Conservation (phyloP, 2,113 vertebrate genomes). For the Gallinago jamesoni region DNA sequence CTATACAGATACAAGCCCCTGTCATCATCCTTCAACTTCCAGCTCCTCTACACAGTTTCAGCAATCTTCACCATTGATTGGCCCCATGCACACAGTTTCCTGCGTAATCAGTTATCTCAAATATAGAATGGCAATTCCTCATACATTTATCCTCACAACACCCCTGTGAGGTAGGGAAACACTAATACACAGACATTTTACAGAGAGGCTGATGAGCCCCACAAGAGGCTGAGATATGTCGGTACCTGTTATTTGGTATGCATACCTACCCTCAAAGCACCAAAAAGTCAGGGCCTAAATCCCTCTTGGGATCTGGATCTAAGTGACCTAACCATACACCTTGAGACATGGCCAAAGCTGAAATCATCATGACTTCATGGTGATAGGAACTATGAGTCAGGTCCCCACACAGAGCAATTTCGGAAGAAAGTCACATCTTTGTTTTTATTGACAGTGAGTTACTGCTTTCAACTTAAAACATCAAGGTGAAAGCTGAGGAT, state of each 20-base stretch:
- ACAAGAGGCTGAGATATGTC: neutral
- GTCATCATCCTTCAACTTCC: neutral
- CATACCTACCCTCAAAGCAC: neutral
- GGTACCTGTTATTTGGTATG: neutral
- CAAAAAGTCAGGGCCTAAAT: neutral
- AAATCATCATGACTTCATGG: neutral
- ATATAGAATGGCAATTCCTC: neutral
- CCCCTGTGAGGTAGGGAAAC: slow-evolving; percentile 63
- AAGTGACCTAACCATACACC: neutral
- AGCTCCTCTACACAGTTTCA: neutral
- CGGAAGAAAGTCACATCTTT: neutral
- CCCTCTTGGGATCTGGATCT: neutral
- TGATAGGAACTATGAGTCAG: neutral
- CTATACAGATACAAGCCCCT: neutral
- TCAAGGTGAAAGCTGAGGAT: neutral
- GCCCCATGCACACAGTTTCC: neutral
- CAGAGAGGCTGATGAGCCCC: neutral
- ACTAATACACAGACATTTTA: neutral
- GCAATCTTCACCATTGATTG: neutral
- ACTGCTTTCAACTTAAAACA: neutral
- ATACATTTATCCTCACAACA: slow-evolving; percentile 46
- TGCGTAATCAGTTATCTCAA: neutral
- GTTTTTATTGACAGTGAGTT: neutral
- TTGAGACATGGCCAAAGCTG: neutral
- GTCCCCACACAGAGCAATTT: neutral